Percentiles rank a stretch among this genome's conserved stretches.
phyloP scores from a whole-genome alignment of 2,888 invertebrate species.

The Cremastinae sp. region DNA sequence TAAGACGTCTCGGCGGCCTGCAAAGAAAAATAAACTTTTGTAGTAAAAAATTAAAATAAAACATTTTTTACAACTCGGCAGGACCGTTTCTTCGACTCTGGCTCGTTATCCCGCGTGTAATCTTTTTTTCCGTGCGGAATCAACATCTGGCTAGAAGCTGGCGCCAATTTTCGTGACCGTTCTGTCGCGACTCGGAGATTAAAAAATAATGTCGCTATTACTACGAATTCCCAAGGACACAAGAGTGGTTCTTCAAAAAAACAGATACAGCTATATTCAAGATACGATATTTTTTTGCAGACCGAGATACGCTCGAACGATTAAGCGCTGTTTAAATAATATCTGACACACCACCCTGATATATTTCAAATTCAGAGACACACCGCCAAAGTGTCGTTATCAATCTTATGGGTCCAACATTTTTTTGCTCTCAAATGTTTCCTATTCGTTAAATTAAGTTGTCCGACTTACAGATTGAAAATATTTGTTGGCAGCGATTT shows the following conservation, averaged over 20 bases:
- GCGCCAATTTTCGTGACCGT: constrained; percentile 54
- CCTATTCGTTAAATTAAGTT: background rate
- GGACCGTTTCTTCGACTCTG: constrained; percentile 5
- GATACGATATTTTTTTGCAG: background rate
- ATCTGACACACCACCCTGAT: constrained; percentile 7
- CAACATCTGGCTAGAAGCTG: constrained; percentile 64
- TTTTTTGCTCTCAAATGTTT: background rate
- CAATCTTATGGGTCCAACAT: no score
- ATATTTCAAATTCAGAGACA: background rate
- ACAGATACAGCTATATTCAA: constrained; percentile 38
- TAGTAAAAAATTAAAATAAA: constrained; percentile 10
- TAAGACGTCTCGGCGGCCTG: constrained; percentile 92
- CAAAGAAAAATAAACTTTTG: constrained; percentile 62
- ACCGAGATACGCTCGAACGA: constrained; percentile 9
- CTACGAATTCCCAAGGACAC: constrained; percentile 53
- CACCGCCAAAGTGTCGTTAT: background rate
- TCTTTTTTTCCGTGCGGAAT: constrained; percentile 37
- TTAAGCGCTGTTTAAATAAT: constrained; percentile 6
- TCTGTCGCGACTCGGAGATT: constrained; percentile 41
- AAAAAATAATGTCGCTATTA: constrained; percentile 47
- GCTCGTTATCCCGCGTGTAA: constrained; percentile 1
- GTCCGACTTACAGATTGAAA: constrained; percentile 87
- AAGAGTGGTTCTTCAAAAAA: constrained; percentile 34
- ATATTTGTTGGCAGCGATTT: constrained; percentile 91
- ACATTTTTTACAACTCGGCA: background rate